Evolutionary conservation across 2,113 vertebrate genomes (phyloP).

Genomic region (Chroicocephalus ridibundus): DNA sequence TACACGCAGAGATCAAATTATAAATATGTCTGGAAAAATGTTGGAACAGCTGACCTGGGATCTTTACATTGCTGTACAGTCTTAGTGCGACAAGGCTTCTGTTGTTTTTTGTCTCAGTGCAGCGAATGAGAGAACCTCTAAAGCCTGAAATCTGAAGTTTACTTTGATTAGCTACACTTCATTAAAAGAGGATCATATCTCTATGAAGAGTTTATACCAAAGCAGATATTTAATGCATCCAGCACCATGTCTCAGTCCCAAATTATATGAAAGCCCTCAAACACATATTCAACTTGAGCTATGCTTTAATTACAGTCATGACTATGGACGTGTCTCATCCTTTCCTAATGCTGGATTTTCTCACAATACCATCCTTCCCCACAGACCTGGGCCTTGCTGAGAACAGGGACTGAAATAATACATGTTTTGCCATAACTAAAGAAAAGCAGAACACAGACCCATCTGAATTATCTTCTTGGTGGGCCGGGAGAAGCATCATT

Average conservation of each 20-base stretch:
- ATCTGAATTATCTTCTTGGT: not conserved
- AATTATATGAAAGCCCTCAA: not conserved
- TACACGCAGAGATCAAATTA: not conserved
- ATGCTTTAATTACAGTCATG: not conserved
- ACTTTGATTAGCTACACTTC: not conserved
- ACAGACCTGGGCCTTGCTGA: not conserved
- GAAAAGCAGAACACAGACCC: not conserved
- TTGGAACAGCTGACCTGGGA: not conserved
- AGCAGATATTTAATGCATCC: not conserved
- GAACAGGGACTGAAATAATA: not conserved
- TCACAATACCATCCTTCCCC: not conserved
- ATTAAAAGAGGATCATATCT: conserved; percentile 8
- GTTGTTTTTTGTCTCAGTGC: not conserved
- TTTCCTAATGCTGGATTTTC: not conserved
- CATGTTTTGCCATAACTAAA: not conserved
- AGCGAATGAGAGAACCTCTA: not conserved
- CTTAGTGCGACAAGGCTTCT: not conserved
- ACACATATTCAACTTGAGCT: not conserved
- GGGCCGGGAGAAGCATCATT: not conserved
- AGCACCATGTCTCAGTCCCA: not conserved
- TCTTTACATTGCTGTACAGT: not conserved
- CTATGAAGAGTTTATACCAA: not conserved
- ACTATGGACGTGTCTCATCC: not conserved
- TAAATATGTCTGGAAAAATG: not conserved
- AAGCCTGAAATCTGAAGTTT: not conserved